Percentiles rank a stretch among this genome's conserved stretches.
Evolutionary conservation across 2,888 invertebrate genomes (phyloP).

Genomic region (Sinotaia quadrata): DNA sequence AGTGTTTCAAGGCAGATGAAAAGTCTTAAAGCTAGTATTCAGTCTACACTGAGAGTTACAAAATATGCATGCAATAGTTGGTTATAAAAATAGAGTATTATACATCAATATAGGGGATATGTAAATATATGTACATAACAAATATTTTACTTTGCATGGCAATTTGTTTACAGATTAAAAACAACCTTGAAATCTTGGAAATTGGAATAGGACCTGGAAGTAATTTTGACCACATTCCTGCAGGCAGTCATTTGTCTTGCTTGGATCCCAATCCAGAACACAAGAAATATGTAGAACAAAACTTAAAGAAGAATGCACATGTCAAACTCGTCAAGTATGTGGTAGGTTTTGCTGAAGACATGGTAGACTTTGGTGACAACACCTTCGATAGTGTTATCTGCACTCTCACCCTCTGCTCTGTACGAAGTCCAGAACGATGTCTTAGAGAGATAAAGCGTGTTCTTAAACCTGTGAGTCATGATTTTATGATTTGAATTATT

Average conservation of each 20-base stretch:
- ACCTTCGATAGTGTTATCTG: conserved; percentile 64
- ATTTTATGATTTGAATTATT: too few species aligned
- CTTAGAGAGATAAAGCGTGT: conserved; percentile 62
- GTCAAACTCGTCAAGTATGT: conserved; percentile 50
- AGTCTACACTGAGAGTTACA: too few species aligned
- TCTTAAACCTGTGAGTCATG: conserved; percentile 60
- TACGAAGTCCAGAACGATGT: conserved; percentile 45
- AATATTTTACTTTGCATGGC: too few species aligned
- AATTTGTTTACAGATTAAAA: background rate
- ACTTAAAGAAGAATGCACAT: conserved; percentile 38
- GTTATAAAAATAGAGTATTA: too few species aligned
- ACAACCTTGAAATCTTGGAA: conserved; percentile 52
- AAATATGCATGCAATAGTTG: too few species aligned
- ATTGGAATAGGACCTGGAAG: conserved; percentile 63
- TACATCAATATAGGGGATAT: too few species aligned
- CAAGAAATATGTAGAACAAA: conserved; percentile 47
- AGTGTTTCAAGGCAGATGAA: too few species aligned
- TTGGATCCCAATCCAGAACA: conserved; percentile 64
- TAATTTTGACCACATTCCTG: conserved; percentile 61
- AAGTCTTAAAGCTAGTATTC: too few species aligned
- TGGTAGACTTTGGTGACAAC: conserved; percentile 48
- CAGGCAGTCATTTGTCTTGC: conserved; percentile 49
- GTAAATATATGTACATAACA: too few species aligned
- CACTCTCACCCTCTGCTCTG: conserved; percentile 63
- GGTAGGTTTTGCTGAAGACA: conserved; percentile 57